A percentile compares a stretch with the other conserved stretches of the same genome.
phyloP scores from a whole-genome alignment of 2,888 invertebrate species.

The Cancer borealis region DNA sequence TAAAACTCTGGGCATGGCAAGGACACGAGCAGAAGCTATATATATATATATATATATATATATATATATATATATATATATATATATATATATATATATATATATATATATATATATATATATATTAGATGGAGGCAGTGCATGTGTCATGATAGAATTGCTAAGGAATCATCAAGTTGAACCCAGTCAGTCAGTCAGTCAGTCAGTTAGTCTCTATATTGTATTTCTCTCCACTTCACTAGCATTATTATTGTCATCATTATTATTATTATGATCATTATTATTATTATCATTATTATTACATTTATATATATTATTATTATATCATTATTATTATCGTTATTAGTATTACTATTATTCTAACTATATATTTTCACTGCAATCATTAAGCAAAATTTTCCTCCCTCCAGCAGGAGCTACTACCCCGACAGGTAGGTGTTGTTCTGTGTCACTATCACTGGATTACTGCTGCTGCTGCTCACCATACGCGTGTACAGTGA shows the following conservation, averaged over 20 bases:
- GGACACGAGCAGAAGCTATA: too few species aligned
- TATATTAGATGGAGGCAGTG: background rate
- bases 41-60: constrained; percentile 35
- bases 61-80: constrained; percentile 46
- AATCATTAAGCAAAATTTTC: background rate
- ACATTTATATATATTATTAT: too few species aligned
- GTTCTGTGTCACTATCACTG: background rate
- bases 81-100: constrained; percentile 38
- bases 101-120: constrained; percentile 47
- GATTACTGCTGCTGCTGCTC: background rate
- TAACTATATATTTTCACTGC: background rate
- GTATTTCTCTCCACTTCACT: background rate
- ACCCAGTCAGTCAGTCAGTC: background rate
- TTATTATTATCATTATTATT: too few species aligned
- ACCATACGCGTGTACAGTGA: background rate
- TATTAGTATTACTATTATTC: background rate
- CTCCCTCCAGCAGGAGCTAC: constrained; percentile 29
- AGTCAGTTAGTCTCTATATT: background rate
- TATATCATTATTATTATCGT: background rate
- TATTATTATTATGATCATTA: too few species aligned
- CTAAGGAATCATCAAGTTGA: background rate
- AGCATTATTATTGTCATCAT: too few species aligned
- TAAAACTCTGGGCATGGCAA: too few species aligned
- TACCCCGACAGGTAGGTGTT: constrained; percentile 16
- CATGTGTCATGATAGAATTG: background rate